These are phyloP conservation scores for Eulemur macaco DNA, from an alignment of 2,113 vertebrate genomes.

Conservation along the genomic window DNA sequence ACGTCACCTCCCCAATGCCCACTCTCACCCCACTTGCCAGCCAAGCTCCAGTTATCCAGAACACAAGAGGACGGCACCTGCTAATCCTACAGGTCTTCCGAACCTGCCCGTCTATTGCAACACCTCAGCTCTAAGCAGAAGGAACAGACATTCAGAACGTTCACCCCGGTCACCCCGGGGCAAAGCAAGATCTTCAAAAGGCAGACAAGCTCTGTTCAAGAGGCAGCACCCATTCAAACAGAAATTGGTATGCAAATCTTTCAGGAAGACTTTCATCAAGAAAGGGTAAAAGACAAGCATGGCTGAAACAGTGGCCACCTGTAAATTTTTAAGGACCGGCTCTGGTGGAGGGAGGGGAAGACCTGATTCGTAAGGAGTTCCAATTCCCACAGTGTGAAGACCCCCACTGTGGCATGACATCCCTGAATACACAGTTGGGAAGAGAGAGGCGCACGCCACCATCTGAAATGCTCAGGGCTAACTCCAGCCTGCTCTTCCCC, in stretches of 20 bases:
- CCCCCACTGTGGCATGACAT: accelerated
- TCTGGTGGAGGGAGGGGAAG: not conserved
- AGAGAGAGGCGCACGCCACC: accelerated
- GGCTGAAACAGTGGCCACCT: not conserved
- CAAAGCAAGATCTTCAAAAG: not conserved
- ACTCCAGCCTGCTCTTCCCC: accelerated
- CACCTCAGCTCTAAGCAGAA: not conserved
- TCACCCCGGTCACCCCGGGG: not conserved
- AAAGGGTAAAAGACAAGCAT: not conserved
- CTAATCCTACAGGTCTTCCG: accelerated
- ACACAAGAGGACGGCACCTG: accelerated
- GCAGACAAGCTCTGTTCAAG: accelerated
- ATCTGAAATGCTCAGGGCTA: accelerated
- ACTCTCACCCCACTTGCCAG: not conserved
- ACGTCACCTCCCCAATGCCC: accelerated
- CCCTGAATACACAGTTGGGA: not conserved
- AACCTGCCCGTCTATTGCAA: accelerated
- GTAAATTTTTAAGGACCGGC: not conserved
- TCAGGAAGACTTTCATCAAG: not conserved
- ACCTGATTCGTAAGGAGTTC: not conserved
- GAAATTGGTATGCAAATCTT: not conserved
- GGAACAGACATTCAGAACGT: accelerated
- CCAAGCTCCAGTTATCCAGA: not conserved
- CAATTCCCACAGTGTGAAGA: accelerated
- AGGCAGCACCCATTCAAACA: not conserved